phyloP scores from a whole-genome alignment of 2,113 vertebrate species.

The Corythornis madagascariensis region DNA sequence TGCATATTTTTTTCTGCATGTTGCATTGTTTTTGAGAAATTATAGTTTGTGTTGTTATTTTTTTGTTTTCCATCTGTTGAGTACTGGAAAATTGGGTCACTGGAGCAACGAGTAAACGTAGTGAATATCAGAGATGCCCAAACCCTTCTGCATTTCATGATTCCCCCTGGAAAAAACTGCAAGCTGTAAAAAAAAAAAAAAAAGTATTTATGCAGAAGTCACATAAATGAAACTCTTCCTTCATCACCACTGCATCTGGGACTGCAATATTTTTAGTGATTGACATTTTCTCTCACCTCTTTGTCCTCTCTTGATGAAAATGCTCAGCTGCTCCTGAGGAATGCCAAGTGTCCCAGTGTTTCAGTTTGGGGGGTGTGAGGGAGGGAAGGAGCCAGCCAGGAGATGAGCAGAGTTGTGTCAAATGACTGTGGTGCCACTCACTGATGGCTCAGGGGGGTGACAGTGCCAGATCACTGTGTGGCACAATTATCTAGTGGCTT shows the following conservation, averaged over 20 bases:
- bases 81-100: background rate
- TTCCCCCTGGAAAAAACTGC: background rate
- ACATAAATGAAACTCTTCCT: background rate
- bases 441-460: conserved; percentile 4
- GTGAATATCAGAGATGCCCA: background rate
- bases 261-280: background rate
- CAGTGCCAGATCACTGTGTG: background rate
- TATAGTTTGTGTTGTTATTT: background rate
- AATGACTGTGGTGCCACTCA: conserved; percentile 43
- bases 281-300: conserved; percentile 52
- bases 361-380: conserved; percentile 51
- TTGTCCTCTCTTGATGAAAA: conserved; percentile 70
- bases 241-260: background rate
- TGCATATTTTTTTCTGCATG: background rate
- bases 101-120: background rate
- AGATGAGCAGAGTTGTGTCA: conserved; percentile 18
- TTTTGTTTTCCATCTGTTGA: background rate
- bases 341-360: background rate
- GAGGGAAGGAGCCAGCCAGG: background rate
- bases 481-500: background rate
- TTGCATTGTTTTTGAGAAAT: background rate
- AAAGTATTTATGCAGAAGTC: background rate
- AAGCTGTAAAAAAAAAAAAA: conserved; percentile 31
- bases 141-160: background rate
- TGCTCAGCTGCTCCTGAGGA: conserved; percentile 5